These are phyloP conservation scores for Artibeus lituratus DNA, from an alignment of 2,797 vertebrate genomes.

Conservation along the genomic window DNA sequence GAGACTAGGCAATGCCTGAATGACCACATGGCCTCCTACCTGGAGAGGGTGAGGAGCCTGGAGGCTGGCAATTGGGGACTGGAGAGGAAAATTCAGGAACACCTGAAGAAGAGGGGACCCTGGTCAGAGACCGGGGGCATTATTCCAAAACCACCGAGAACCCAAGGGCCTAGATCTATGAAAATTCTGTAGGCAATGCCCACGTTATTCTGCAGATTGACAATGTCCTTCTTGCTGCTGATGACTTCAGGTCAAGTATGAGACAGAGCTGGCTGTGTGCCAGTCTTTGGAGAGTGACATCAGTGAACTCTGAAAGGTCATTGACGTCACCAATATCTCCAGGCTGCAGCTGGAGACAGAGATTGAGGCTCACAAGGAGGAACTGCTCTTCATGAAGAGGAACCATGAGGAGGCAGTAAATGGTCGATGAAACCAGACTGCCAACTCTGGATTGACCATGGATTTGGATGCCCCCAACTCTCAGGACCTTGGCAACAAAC, in stretches of 20 bases:
- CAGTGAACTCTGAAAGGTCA: not conserved
- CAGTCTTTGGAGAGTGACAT: not conserved
- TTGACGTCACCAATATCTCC: not conserved
- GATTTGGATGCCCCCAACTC: not conserved
- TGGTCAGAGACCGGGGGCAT: not conserved
- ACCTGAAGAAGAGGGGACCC: not conserved
- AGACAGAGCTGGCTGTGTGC: not conserved
- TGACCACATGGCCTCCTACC: not conserved
- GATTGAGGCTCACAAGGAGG: not conserved
- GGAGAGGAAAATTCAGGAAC: not conserved
- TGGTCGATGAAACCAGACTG: not conserved
- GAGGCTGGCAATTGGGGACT: not conserved
- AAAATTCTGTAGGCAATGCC: not conserved
- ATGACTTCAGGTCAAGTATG: not conserved
- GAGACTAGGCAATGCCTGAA: not conserved
- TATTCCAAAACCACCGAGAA: not conserved
- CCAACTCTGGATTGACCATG: not conserved
- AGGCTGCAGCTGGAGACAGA: not conserved
- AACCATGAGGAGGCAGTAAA: not conserved
- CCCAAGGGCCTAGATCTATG: not conserved
- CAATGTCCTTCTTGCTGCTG: not conserved
- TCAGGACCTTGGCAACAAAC: not conserved
- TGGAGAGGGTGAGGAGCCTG: not conserved
- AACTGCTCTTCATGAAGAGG: not conserved
- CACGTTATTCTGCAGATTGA: not conserved